Evolutionary conservation across 1,140 invertebrate genomes (phyloP), one percentile per base, ranked within the genome.

Genomic region (Drosophila ironensis): DNA sequence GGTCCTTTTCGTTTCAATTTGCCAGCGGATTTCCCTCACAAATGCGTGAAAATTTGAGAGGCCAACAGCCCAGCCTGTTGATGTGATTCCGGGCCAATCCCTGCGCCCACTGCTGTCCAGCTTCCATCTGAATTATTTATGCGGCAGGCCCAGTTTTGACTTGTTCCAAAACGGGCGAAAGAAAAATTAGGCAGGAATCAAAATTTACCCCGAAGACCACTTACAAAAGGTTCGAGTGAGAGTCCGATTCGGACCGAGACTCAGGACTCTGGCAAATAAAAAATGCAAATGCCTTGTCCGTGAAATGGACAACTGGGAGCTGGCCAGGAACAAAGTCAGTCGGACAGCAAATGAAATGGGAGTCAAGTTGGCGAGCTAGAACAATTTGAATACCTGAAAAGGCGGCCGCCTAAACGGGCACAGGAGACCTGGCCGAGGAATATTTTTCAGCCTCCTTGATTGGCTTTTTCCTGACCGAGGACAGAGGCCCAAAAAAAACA

Each of bases 1-100:
- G 80, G 37, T 74, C 80, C 64, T 64, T 86, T 86, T 86, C 47
- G 57, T 86, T 86, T 80, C 80, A 84, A 86, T 86, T 78, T 86
- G 37, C 77, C 45, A 38, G 47, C 27, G 19, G 8, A 50, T 24
- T 44, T 46, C 7, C 30, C 33, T 57, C 38, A 42, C 20, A 81
- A 84, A 63, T 84, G 70, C 80, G 74, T 80, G 59, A 71, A 84
- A 51, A 70, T 84, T 82, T 59, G 60, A 68, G 60, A 68, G 57
- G 41, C 51, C 42, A 24, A 40, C 35, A 9, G 14, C 42, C 16
- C 37, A 37, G 52, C 19, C 28, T 42, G 38, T 38, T 57, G 61
- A 68, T 63, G 42, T 60, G 76, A 61, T 71, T 71, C n/a, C n/a
- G 72, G 28, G 33, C 19, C 72, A 75, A 63, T 74, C 53, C 30